Evolutionary conservation across 2,113 vertebrate genomes (phyloP), one percentile per base, ranked within the genome.

Genomic region (Nycticebus coucang): DNA sequence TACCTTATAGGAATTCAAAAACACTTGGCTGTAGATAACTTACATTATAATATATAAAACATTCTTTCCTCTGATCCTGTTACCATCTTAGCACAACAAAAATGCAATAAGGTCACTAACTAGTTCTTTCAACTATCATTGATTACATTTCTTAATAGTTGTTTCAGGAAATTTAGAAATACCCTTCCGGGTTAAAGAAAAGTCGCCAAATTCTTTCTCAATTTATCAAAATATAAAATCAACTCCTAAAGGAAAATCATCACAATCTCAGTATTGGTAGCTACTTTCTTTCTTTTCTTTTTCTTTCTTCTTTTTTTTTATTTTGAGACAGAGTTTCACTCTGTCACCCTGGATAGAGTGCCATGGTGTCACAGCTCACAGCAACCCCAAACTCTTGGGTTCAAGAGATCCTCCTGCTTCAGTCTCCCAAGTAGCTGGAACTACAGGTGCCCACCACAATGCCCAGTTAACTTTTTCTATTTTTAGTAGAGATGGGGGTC

Each of bases 161-260:
- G 64, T 84, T 95, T 93, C 62, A 89, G 94, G 50, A 92, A 68
- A 93, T 62, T 85, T 59, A 37, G 84, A 95, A 69, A 69, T 9
- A 57, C 55, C 77, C 30, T 79, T 79, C 55, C 50, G n/a, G 50
- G 21, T 92, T 92, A 91, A 91, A 88, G 53, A 84, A 90, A 80
- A 84, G 26, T 45, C 41, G n/a, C 69, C 69, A n/a, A 37, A 72
- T 75, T 85, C 59, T 50, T 55, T 55, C 7, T 83, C 64, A 37
- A 35, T 72, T 22, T 66, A 41, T 57, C 30, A 62, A 85, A 74
- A 69, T n/a, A 69, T 12, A n/a, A 87, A 84, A 77, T 62, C 71
- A 80, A 17, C 30, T 30, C n/a, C 18, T 59, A 2, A 55, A 45
- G 18, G 55, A 64, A 88, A 69, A 19, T 50, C 8, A 26, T 4